Conservation (phyloP, 2,113 vertebrate species). For the Mionectes macconnelli region DNA sequence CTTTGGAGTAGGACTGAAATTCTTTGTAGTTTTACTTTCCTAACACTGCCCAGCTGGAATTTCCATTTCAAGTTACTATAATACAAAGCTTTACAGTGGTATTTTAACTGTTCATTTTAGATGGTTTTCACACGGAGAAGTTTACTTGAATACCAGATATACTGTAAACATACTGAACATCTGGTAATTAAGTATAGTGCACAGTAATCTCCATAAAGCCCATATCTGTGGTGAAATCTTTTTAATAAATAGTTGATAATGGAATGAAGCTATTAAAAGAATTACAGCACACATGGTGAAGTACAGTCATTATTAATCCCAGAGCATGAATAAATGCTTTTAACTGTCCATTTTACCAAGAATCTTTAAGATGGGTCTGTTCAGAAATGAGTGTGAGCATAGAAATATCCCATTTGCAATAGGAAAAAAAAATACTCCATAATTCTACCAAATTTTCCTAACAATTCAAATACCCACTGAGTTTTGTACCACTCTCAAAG, state of each 20-base stretch:
- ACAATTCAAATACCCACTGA: background rate
- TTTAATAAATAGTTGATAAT: constrained; percentile 68
- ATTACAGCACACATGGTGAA: constrained; percentile 38
- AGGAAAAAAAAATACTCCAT: background rate
- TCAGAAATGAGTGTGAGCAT: background rate
- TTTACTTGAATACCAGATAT: constrained; percentile 57
- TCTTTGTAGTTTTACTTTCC: constrained; percentile 11
- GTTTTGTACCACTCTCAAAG: background rate
- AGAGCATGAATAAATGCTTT: constrained; percentile 10
- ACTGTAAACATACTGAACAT: constrained; percentile 59
- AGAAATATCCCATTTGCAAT: background rate
- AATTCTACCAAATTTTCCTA: background rate
- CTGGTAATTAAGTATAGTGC: constrained; percentile 65
- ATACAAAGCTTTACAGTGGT: constrained; percentile 3
- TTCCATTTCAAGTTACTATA: constrained; percentile 50
- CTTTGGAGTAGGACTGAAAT: constrained; percentile 10
- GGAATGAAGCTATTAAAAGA: constrained; percentile 59
- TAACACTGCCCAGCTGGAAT: constrained; percentile 48
- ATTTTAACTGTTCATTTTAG: constrained; percentile 57
- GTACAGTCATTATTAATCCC: constrained; percentile 19
- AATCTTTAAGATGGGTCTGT: background rate
- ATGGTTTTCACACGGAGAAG: constrained; percentile 53
- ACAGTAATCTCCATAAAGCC: constrained; percentile 58
- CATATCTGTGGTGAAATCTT: constrained; percentile 55
- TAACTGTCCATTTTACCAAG: constrained; percentile 11